phyloP scores from a whole-genome alignment of 2,113 vertebrate genomes.

The Gavialis gangeticus region DNA sequence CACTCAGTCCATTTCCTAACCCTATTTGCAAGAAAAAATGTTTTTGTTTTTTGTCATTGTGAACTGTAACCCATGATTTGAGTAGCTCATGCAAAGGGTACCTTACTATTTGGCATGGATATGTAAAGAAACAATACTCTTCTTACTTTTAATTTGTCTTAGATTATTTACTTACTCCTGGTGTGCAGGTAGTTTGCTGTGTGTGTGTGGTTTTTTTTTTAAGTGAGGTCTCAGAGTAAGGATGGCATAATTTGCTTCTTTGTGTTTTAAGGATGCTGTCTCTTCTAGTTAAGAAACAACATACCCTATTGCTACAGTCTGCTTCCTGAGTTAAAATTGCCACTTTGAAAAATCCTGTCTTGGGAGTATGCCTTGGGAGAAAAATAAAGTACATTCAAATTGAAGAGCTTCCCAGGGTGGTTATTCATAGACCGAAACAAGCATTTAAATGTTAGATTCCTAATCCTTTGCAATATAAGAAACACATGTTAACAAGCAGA shows the following conservation, averaged over 20 bases:
- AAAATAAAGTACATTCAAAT: not conserved
- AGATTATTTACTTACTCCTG: not conserved
- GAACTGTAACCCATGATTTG: not conserved
- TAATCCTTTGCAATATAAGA: not conserved
- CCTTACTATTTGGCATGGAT: slow-evolving; percentile 1
- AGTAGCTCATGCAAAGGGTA: not conserved
- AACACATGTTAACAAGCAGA: not conserved
- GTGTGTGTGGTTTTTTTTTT: too few relatives aligned
- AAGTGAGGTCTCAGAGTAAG: not conserved
- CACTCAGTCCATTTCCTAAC: not conserved
- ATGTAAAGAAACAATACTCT: slow-evolving; percentile 10
- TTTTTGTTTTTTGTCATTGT: not conserved
- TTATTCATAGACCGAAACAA: not conserved
- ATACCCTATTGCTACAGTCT: not conserved
- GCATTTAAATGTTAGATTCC: not conserved
- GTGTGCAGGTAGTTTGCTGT: not conserved
- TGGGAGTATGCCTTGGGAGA: rapidly evolving
- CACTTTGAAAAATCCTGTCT: not conserved
- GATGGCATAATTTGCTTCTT: not conserved
- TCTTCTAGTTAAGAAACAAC: not conserved
- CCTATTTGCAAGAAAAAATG: not conserved
- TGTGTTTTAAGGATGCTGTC: not conserved
- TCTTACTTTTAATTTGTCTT: not conserved
- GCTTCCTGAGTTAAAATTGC: not conserved
- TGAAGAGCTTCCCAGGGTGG: not conserved